Conservation (phyloP, 2,888 invertebrate genomes). For the Hyposoter dolosus region DNA sequence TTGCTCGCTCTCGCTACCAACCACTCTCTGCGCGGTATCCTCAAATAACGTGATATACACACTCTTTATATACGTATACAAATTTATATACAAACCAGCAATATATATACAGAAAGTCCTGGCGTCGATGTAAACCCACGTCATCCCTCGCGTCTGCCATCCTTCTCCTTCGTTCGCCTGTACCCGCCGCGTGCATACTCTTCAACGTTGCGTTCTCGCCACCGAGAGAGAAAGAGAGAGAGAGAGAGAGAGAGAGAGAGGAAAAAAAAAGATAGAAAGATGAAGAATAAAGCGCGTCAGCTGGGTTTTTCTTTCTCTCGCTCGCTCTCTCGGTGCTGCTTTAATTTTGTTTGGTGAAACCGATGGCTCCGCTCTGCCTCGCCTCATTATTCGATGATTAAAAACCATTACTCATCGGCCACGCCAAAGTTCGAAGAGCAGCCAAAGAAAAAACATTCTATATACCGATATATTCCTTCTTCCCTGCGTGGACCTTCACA, state of each 20-base stretch:
- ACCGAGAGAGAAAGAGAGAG: slow-evolving; percentile 14
- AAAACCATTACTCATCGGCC: slow-evolving; percentile 72
- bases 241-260: slow-evolving; percentile 1
- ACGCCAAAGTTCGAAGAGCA: slow-evolving; percentile 51
- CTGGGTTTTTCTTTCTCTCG: slow-evolving; percentile 50
- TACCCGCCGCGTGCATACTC: slow-evolving; percentile 55
- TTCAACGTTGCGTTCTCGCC: slow-evolving; percentile 47
- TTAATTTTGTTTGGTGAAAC: slow-evolving; percentile 73
- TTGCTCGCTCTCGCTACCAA: slow-evolving; percentile 20
- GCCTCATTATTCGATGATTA: slow-evolving; percentile 72
- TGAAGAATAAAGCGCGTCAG: slow-evolving; percentile 66
- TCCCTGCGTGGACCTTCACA: neutral
- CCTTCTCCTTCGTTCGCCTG: slow-evolving; percentile 62
- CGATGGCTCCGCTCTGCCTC: slow-evolving; percentile 62
- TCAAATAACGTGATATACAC: slow-evolving; percentile 54
- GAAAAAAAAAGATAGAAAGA: slow-evolving; percentile 22
- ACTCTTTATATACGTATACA: slow-evolving; percentile 36
- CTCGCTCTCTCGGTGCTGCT: slow-evolving; percentile 39
- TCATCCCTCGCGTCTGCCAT: slow-evolving; percentile 51
- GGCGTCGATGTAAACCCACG: slow-evolving; percentile 46
- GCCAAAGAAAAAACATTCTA: slow-evolving; percentile 19
- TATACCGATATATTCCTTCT: neutral
- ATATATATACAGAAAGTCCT: neutral
- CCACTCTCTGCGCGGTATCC: slow-evolving; percentile 34
- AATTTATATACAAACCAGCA: neutral